Base-by-base conservation (phyloP, 1,140 invertebrate species). In the Panagrolaimus sp. region DNA sequence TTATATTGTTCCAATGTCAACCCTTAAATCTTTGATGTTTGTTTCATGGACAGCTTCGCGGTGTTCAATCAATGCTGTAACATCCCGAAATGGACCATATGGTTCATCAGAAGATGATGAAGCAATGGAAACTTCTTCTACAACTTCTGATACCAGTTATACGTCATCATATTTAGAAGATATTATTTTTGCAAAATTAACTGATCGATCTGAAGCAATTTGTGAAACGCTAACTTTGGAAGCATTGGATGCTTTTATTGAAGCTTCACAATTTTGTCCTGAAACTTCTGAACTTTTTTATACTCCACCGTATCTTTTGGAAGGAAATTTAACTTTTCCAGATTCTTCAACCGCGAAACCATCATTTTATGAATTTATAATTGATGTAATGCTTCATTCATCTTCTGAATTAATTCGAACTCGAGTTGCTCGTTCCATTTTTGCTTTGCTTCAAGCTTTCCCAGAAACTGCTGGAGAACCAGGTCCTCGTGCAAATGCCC, bases 41-140 rank as follows among this genome's bases (percentile, higher is more conserved):
- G 28, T 58, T 10, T 26, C 21, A 26, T 58, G 52, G 52, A 26
- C 52, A 28, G 52, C 52, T 12, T 58, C 52, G 17, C 15, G 52
- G 3, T 21, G 15, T 28, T n/a, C 12, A 12, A 58, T 58, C 10
- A 58, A 58, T 24, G 15, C 21, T 26, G 28, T 58, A 8, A 58
- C 52, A 28, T 26, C 14, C 21, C 21, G 28, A 21, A 21, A 58
- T 58, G 52, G 21, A 12, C 52, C 52, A 7, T 58, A 26, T 58
- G 52, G 52, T n/a, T 58, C 48, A 4, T n/a, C 28, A n/a, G 52
- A 58, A 21, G 52, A 58, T 28, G 28, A 58, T 21, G 52, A 58
- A 10, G 52, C 52, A 21, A 58, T 58, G 52, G 52, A 58, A 26
- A 58, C 52, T 12, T 2, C 52, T 58, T 58, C 52, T n/a, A 58